Evolutionary conservation across 2,888 invertebrate species (phyloP).

Genomic region (Itoplectis maculator): DNA sequence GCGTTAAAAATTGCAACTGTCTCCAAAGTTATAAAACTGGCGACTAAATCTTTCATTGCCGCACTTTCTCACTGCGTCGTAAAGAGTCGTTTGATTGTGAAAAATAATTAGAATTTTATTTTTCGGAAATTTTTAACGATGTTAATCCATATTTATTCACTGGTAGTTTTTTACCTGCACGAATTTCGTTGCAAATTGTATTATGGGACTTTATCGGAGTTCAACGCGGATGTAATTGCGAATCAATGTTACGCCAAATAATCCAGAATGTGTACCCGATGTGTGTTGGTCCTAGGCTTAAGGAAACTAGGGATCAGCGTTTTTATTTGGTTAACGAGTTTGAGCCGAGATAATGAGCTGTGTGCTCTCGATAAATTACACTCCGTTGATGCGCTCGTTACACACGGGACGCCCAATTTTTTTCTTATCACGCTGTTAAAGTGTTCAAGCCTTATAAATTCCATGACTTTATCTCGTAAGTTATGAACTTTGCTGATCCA

Average conservation of each 20-base stretch:
- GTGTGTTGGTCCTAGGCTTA: neutral
- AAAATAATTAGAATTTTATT: too few species aligned
- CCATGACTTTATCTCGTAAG: constrained; percentile 16
- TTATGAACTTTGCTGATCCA: neutral
- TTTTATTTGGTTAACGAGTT: constrained; percentile 1
- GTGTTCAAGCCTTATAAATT: constrained; percentile 14
- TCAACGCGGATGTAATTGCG: constrained; percentile 3
- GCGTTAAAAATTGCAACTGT: neutral
- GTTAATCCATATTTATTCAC: neutral
- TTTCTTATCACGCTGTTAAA: constrained; percentile 8
- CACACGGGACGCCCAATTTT: neutral
- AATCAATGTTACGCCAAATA: constrained; percentile 21
- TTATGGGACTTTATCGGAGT: constrained; percentile 1
- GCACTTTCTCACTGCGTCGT: too few species aligned
- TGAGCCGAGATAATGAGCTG: constrained; percentile 6
- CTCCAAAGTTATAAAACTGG: neutral
- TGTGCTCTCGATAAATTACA: neutral
- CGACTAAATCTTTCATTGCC: neutral
- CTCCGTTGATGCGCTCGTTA: constrained; percentile 3
- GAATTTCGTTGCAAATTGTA: constrained; percentile 22
- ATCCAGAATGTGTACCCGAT: neutral
- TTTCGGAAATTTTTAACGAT: too few species aligned
- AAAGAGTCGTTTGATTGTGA: too few species aligned
- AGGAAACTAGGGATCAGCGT: neutral
- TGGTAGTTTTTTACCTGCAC: neutral